A percentile compares a stretch with the other conserved stretches of the same genome.
These are phyloP conservation scores for Periphyllus acericola DNA, from an alignment of 2,888 invertebrate genomes.

Conservation along the genomic window DNA sequence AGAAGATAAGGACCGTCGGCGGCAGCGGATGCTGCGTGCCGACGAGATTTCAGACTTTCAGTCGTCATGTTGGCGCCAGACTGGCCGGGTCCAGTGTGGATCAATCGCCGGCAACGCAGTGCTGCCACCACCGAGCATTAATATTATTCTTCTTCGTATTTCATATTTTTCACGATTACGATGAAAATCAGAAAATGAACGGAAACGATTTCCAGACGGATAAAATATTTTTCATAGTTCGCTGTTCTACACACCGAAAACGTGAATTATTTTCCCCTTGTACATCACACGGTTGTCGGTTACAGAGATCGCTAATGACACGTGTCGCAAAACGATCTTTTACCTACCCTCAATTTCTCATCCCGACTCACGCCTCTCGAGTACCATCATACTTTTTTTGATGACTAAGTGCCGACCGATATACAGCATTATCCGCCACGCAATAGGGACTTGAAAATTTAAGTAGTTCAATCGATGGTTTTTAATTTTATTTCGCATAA, in stretches of 20 bases:
- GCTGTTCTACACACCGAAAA: too few relatives aligned
- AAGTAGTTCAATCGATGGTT: neutral
- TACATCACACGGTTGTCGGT: neutral
- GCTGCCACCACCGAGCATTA: slow-evolving; percentile 25
- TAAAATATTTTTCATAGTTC: too few relatives aligned
- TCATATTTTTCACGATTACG: neutral
- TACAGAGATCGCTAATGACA: neutral
- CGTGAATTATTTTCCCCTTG: too few relatives aligned
- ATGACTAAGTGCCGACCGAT: neutral
- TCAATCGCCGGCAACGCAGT: slow-evolving; percentile 50
- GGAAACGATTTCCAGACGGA: too few relatives aligned
- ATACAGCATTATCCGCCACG: neutral
- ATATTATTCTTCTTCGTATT: neutral
- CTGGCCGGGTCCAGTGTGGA: slow-evolving; percentile 60
- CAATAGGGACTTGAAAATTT: neutral
- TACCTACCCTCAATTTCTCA: neutral
- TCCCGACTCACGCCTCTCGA: neutral
- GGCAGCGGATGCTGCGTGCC: slow-evolving; percentile 47
- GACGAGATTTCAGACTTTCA: slow-evolving; percentile 61
- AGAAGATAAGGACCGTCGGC: slow-evolving; percentile 55
- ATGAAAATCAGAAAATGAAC: neutral
- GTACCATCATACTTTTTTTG: neutral
- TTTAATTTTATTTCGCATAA: neutral
- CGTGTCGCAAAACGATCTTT: neutral
- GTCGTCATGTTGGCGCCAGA: slow-evolving; percentile 61